phyloP scores from a whole-genome alignment of 1,140 invertebrate species.

The Cotesia chilonis region DNA sequence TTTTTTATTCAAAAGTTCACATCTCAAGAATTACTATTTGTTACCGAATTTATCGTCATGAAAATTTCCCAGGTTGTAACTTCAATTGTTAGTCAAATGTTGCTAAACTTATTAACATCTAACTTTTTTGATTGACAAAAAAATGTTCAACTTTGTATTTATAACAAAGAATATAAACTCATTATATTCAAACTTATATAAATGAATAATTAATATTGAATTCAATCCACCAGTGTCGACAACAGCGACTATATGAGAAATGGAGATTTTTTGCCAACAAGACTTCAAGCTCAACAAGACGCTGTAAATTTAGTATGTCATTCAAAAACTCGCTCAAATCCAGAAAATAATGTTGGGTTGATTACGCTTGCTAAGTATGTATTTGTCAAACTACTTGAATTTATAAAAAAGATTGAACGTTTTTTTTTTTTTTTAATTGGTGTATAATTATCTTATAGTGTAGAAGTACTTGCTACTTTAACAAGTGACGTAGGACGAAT shows the following conservation, averaged over 20 bases:
- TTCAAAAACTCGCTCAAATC: slow-evolving; percentile 96
- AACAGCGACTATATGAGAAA: slow-evolving; percentile 99
- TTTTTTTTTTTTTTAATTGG: slow-evolving; percentile 39
- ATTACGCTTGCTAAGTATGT: slow-evolving; percentile 92
- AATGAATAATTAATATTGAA: not conserved
- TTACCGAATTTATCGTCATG: no score
- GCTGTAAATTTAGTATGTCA: slow-evolving; percentile 97
- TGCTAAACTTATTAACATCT: no score
- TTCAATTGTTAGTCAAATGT: no score
- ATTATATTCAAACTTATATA: not conserved
- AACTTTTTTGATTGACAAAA: no score
- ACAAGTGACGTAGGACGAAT: slow-evolving; percentile 96
- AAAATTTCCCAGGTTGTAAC: no score
- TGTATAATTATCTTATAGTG: slow-evolving; percentile 66
- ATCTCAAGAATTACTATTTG: no score
- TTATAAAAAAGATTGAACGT: slow-evolving; percentile 1
- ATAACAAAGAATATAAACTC: not conserved
- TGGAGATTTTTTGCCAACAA: slow-evolving; percentile 97
- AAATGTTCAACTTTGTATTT: not conserved
- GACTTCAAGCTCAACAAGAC: slow-evolving; percentile 98
- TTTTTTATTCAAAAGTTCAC: no score
- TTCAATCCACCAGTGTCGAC: slow-evolving; percentile 83
- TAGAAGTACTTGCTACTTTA: slow-evolving; percentile 94
- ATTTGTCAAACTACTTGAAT: not conserved
- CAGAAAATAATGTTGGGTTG: slow-evolving; percentile 98